Evolutionary conservation across 1,140 invertebrate genomes (phyloP).

Genomic region (Phocides pigmalion): DNA sequence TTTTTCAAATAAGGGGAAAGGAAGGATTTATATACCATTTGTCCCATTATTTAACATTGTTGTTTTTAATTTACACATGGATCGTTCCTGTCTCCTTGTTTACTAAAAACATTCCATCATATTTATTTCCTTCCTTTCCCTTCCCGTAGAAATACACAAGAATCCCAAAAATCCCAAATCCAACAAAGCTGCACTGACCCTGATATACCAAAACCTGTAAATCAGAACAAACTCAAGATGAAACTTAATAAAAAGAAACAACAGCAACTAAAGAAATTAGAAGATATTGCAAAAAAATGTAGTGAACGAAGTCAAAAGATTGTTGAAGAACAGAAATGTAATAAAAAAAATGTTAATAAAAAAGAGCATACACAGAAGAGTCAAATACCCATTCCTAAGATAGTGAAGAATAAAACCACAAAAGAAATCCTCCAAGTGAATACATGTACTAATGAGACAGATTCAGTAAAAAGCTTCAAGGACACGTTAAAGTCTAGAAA

Average conservation of each 20-base stretch:
- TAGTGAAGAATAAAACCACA: conserved; percentile 19
- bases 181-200: conserved; percentile 57
- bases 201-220: conserved; percentile 47
- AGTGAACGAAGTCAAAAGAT: conserved; percentile 56
- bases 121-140: conserved; percentile 74
- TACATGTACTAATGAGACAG: conserved; percentile 20
- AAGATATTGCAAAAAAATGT: conserved; percentile 66
- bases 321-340: conserved; percentile 35
- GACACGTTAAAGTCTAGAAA: conserved; percentile 19
- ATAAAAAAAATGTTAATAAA: conserved; percentile 31
- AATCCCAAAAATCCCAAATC: conserved; percentile 44
- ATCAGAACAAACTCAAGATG: conserved; percentile 49
- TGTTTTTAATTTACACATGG: conserved; percentile 36
- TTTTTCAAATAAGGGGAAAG: conserved; percentile 80
- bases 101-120: conserved; percentile 47
- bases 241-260: conserved; percentile 60
- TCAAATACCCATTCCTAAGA: conserved; percentile 50
- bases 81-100: conserved; percentile 80
- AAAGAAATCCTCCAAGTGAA: conserved; percentile 33
- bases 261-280: conserved; percentile 67
- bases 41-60: conserved; percentile 39
- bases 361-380: conserved; percentile 43
- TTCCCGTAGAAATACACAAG: conserved; percentile 68
- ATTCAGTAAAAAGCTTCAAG: conserved; percentile 13
- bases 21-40: conserved; percentile 61